Percentiles rank a stretch among this genome's conserved stretches.
Evolutionary conservation across 1,140 invertebrate species (phyloP).

Genomic region (Apis florea): DNA sequence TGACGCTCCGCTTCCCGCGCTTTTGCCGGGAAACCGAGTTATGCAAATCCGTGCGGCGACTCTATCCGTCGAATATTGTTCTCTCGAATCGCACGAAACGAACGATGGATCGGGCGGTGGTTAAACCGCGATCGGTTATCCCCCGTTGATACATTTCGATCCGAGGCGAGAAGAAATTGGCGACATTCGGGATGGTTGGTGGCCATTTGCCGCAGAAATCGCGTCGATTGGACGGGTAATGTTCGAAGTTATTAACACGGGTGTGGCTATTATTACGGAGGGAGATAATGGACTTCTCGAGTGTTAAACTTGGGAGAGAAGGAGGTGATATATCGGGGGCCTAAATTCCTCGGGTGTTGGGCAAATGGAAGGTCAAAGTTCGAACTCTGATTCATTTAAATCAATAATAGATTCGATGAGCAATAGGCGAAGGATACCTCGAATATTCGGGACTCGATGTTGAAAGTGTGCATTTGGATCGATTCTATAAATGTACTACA

Average conservation of each 20-base stretch:
- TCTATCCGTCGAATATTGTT: slow-evolving; percentile 59
- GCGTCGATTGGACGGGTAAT: neutral
- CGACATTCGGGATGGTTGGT: neutral
- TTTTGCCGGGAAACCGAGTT: slow-evolving; percentile 53
- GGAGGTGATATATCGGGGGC: neutral
- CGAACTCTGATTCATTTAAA: neutral
- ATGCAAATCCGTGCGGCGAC: slow-evolving; percentile 57
- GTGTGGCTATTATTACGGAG: neutral
- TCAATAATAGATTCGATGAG: neutral
- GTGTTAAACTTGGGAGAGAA: neutral
- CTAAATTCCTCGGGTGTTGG: neutral
- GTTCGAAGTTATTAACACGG: neutral
- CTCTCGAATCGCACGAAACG: slow-evolving; percentile 50
- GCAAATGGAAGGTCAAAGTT: slow-evolving; percentile 8
- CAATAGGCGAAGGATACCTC: neutral
- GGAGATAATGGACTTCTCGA: neutral
- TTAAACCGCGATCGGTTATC: neutral
- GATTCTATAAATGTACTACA: too few species aligned
- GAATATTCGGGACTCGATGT: too few species aligned
- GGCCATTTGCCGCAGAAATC: too few species aligned
- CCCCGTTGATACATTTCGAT: too few species aligned
- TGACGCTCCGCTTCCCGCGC: slow-evolving; percentile 54
- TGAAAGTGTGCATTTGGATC: too few species aligned
- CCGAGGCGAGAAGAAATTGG: neutral
- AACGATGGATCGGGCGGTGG: slow-evolving; percentile 7